phyloP scores from a whole-genome alignment of 2,113 vertebrate species.

The Melanerpes aurifrons region DNA sequence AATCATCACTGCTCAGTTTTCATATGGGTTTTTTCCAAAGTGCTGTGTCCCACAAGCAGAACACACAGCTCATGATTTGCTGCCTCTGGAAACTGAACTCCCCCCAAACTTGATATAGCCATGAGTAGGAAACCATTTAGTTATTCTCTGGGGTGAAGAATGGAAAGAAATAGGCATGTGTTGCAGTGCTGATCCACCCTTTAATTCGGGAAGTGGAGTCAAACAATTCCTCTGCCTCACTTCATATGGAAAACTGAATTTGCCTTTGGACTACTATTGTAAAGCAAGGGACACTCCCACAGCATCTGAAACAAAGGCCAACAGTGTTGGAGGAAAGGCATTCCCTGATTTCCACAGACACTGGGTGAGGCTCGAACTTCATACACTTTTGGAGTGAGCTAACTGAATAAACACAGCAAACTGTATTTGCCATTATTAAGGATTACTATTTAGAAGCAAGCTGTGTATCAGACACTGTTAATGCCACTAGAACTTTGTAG shows the following conservation, averaged over 20 bases:
- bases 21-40: not conserved
- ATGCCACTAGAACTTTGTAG: not conserved
- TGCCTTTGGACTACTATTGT: not conserved
- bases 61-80: not conserved
- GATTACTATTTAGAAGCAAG: not conserved
- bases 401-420: not conserved
- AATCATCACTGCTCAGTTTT: not conserved
- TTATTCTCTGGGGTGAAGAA: conserved; percentile 37
- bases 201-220: not conserved
- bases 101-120: not conserved
- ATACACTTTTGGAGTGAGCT: not conserved
- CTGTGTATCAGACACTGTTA: not conserved
- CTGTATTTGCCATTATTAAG: not conserved
- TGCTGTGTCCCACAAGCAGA: not conserved
- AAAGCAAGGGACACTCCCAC: conserved; percentile 29
- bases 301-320: conserved; percentile 23
- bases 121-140: conserved; percentile 1
- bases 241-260: conserved; percentile 24
- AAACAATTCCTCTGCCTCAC: conserved; percentile 24
- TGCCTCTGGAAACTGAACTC: conserved; percentile 23
- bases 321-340: not conserved
- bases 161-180: conserved; percentile 15
- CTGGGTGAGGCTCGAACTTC: conserved; percentile 36
- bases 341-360: not conserved
- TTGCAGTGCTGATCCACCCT: not conserved